Evolutionary conservation across 2,113 vertebrate genomes (phyloP).

Genomic region (Anhinga anhinga): DNA sequence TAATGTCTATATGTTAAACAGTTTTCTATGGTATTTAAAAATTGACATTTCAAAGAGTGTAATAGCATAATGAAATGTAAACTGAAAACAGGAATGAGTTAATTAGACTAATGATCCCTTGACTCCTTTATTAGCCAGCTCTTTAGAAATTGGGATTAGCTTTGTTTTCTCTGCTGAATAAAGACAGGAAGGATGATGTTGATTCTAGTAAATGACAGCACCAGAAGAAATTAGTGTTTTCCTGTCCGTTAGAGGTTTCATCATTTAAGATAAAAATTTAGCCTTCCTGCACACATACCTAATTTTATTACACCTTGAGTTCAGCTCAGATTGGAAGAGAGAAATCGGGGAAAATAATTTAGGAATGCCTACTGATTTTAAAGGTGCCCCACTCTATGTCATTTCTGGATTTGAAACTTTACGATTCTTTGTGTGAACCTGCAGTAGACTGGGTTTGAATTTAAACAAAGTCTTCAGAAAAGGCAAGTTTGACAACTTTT

Average conservation of each 20-base stretch:
- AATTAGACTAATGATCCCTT: slow-evolving; percentile 75
- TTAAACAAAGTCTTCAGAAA: background rate
- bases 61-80: slow-evolving; percentile 74
- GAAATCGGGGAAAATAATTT: background rate
- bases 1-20: slow-evolving; percentile 54
- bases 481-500: slow-evolving; percentile 6
- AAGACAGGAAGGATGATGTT: slow-evolving; percentile 69
- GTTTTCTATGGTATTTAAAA: slow-evolving; percentile 69
- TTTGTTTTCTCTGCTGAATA: slow-evolving; percentile 73
- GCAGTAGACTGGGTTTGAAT: background rate
- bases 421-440: background rate
- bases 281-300: background rate
- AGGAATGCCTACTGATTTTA: background rate
- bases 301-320: background rate
- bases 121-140: slow-evolving; percentile 71
- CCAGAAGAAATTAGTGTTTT: slow-evolving; percentile 64
- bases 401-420: background rate
- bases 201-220: slow-evolving; percentile 72
- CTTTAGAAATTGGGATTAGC: slow-evolving; percentile 73
- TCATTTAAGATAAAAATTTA: slow-evolving; percentile 38
- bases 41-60: slow-evolving; percentile 67
- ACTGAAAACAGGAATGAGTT: slow-evolving; percentile 72
- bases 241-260: slow-evolving; percentile 32
- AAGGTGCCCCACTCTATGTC: background rate
- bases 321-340: background rate